A percentile compares a stretch with the other conserved stretches of the same genome.
phyloP scores from a whole-genome alignment of 2,113 vertebrate species.

The Muntiacus reevesi region DNA sequence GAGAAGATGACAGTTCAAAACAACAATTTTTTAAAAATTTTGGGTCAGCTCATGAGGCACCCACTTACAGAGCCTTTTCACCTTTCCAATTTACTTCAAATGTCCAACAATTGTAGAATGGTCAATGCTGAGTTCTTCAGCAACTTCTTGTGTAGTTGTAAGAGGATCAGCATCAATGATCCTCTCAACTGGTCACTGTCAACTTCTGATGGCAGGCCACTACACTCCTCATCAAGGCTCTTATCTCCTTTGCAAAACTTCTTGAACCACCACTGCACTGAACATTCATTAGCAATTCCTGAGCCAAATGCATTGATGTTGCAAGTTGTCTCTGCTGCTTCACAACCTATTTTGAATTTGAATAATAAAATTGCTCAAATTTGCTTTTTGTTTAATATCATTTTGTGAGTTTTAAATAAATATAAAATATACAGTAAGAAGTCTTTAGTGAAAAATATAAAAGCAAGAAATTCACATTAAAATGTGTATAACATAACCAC shows the following conservation, averaged over 20 bases:
- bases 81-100: neutral
- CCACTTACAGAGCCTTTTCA: neutral
- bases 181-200: neutral
- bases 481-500: neutral
- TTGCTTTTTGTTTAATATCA: neutral
- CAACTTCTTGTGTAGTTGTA: neutral
- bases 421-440: neutral
- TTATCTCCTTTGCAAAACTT: neutral
- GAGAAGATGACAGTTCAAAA: neutral
- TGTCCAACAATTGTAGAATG: neutral
- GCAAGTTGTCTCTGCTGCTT: neutral
- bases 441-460: neutral
- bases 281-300: neutral
- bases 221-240: neutral
- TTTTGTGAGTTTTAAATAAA: neutral
- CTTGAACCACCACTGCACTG: neutral
- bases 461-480: neutral
- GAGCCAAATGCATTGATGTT: neutral
- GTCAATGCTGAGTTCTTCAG: neutral
- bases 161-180: neutral
- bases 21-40: neutral
- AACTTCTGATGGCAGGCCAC: neutral
- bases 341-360: neutral
- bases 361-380: neutral
- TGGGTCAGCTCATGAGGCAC: neutral